Base-by-base conservation (phyloP, 2,888 invertebrate genomes). In the Alcis repandata region DNA sequence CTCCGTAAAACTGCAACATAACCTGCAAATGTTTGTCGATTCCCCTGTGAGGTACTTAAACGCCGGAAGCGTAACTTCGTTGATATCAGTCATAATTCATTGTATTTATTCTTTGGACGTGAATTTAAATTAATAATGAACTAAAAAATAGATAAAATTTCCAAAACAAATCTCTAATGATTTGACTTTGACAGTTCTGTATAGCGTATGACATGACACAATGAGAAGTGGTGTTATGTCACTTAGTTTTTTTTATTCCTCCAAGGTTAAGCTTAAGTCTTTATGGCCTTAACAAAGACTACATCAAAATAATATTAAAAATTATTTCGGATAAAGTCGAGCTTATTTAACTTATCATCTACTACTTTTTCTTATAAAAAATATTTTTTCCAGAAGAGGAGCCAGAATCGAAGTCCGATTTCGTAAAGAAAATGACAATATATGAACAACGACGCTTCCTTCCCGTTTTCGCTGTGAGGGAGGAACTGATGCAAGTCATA, bases 381-480 rank as follows among this genome's bases (percentile, higher is more conserved):
- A 46, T 46, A 46, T 43, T 48, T 33, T 43, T 48, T 33, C 43
- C 96, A 97, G 70, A 95, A 94, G 75, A 86, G 56, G 90, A 91
- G 69, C 84, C 88, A 0, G 87, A 90, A 60, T 92, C 92, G 0
- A 92, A 92, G 69, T 92, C 92, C 67, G 97, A 98, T 56, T 99
- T 98, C 90, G 97, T 99, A 0, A 96, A 95, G 77, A 97, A 97
- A 83, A 97, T 97, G 83, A 94, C 97, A 0, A 96, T 98, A 68
- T 87, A 93, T 0, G 97, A 99, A 79, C 99, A 99, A 85, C 93
- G 99, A 22, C 95, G 98, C 73, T 98, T 95, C 87, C 91, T 99
- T 49, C 99, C 99, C 0, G 99, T 97, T 0, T 99, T 98, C 90
- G 99, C 99, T 0, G 98, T 98, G 0, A 94, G 99, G 13, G 98